Evolutionary conservation across 2,797 vertebrate species (phyloP).

Genomic region (Euphonia xanthogaster): DNA sequence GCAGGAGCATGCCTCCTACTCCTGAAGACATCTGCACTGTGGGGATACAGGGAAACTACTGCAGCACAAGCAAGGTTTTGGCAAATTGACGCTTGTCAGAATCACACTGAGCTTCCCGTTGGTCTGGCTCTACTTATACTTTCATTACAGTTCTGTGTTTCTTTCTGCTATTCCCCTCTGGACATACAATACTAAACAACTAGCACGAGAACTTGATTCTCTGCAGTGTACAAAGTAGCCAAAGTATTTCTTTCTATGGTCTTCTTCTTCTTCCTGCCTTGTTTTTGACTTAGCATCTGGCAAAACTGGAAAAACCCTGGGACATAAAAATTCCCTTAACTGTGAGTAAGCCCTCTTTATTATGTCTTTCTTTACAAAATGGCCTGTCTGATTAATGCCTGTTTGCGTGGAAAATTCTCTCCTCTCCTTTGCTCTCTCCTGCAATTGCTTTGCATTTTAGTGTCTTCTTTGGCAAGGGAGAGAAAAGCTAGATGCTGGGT

Average conservation of each 20-base stretch:
- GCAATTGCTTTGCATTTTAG: not conserved
- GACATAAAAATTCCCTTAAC: constrained; percentile 46
- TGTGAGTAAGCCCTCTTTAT: constrained; percentile 49
- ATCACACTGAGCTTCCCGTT: not conserved
- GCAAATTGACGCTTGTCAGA: constrained; percentile 29
- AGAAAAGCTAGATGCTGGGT: not conserved
- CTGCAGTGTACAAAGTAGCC: not conserved
- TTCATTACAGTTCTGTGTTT: not conserved
- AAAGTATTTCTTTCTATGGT: constrained; percentile 6
- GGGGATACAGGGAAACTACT: not conserved
- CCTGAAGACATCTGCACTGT: not conserved
- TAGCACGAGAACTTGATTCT: not conserved
- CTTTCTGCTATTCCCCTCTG: not conserved
- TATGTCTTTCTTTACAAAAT: not conserved
- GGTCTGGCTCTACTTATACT: not conserved
- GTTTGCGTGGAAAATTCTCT: constrained; percentile 31
- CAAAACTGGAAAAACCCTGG: constrained; percentile 37
- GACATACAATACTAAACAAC: not conserved
- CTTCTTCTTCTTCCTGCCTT: not conserved
- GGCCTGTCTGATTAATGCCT: constrained; percentile 32
- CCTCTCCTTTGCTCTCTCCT: not conserved
- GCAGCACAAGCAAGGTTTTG: not conserved
- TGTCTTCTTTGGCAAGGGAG: not conserved
- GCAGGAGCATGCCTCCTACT: constrained; percentile 21
- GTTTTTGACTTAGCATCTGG: constrained; percentile 34